Percentiles rank a stretch among this genome's conserved stretches.
These are phyloP conservation scores for Liopterus haemorrhoidalis DNA, from an alignment of 2,888 invertebrate species.

Conservation along the genomic window DNA sequence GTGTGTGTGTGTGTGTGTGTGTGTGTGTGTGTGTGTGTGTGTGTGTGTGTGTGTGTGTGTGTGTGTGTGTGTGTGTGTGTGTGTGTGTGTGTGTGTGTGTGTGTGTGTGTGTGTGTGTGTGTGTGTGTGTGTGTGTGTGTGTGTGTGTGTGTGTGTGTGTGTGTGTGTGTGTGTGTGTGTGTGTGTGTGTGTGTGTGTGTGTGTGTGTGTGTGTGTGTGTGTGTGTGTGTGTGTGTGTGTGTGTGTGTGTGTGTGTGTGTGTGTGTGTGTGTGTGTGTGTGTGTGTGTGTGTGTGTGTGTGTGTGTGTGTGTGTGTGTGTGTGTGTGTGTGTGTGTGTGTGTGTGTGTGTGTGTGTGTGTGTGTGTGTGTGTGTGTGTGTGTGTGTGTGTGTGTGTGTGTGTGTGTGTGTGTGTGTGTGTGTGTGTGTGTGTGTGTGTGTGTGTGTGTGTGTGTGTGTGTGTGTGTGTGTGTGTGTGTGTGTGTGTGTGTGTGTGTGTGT, in stretches of 20 bases:
- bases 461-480: slow-evolving; percentile 6
- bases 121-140: slow-evolving; percentile 6
- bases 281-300: slow-evolving; percentile 7
- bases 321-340: slow-evolving; percentile 7
- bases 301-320: slow-evolving; percentile 6
- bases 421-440: slow-evolving; percentile 7
- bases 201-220: slow-evolving; percentile 5
- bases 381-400: slow-evolving; percentile 7
- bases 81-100: slow-evolving; percentile 7
- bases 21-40: slow-evolving; percentile 7
- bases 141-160: slow-evolving; percentile 7
- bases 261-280: slow-evolving; percentile 7
- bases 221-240: slow-evolving; percentile 7
- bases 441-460: slow-evolving; percentile 7
- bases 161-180: slow-evolving; percentile 6
- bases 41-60: slow-evolving; percentile 7
- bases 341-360: slow-evolving; percentile 6
- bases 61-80: slow-evolving; percentile 6
- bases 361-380: slow-evolving; percentile 7
- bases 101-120: slow-evolving; percentile 7
- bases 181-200: slow-evolving; percentile 7
- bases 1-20: slow-evolving; percentile 6
- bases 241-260: slow-evolving; percentile 6
- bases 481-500: slow-evolving; percentile 7
- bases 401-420: slow-evolving; percentile 6